Evolutionary conservation across 2,888 invertebrate species (phyloP).

Genomic region (Heliconius ethilla): DNA sequence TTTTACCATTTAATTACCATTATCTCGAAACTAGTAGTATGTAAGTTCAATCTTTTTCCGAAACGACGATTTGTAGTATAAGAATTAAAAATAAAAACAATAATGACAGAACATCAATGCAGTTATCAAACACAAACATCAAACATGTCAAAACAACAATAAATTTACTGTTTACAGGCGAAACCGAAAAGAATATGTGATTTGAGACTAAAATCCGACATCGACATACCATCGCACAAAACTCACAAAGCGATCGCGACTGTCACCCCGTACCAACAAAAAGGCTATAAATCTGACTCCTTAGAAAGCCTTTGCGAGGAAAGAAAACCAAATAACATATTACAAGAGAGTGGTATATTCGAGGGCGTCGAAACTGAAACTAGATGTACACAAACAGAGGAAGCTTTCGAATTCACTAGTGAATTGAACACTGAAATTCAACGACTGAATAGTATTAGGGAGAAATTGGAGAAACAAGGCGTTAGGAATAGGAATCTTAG

Average conservation of each 20-base stretch:
- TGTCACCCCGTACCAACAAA: constrained; percentile 83
- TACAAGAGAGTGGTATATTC: constrained; percentile 89
- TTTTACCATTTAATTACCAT: neutral
- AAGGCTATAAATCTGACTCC: constrained; percentile 76
- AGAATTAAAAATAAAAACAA: constrained; percentile 1
- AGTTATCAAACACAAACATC: constrained; percentile 22
- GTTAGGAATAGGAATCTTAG: constrained; percentile 77
- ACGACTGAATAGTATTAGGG: constrained; percentile 84
- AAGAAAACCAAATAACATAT: constrained; percentile 79
- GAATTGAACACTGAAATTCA: constrained; percentile 84
- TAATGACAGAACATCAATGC: neutral
- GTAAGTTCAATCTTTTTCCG: neutral
- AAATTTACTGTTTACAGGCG: constrained; percentile 57
- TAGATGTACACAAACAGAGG: constrained; percentile 82
- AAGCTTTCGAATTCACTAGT: constrained; percentile 76
- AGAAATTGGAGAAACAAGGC: constrained; percentile 83
- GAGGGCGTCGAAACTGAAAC: constrained; percentile 81
- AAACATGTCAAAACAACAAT: constrained; percentile 26
- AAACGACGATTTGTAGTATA: neutral
- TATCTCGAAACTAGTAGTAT: neutral
- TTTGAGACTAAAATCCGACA: constrained; percentile 67
- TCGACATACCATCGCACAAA: constrained; percentile 70
- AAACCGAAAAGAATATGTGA: constrained; percentile 76
- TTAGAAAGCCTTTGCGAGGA: constrained; percentile 76
- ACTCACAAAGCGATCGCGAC: constrained; percentile 84